Conservation (phyloP, 2,113 vertebrate genomes). For the Oncorhynchus keta region DNA sequence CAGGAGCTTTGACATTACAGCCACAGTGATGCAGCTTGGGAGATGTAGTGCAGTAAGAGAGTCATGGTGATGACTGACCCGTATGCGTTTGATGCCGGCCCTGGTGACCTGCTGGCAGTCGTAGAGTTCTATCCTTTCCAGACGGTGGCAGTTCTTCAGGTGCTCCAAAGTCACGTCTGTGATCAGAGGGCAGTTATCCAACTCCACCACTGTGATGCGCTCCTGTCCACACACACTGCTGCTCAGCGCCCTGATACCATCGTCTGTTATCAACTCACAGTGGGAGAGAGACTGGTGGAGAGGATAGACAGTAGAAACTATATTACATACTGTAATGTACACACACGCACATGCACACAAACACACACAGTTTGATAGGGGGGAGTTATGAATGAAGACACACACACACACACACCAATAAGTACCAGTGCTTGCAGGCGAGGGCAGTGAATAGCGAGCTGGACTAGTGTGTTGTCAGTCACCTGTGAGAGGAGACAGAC, state of each 20-base stretch:
- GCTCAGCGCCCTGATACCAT: constrained; percentile 89
- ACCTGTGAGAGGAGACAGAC: constrained; percentile 72
- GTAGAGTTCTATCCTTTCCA: constrained; percentile 89
- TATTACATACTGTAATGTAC: neutral
- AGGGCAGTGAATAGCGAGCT: constrained; percentile 89
- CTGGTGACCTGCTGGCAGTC: constrained; percentile 92
- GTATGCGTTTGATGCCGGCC: constrained; percentile 89
- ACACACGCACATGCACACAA: neutral
- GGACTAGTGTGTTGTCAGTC: constrained; percentile 88
- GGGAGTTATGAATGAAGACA: neutral
- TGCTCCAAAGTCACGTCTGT: constrained; percentile 87
- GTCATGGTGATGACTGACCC: constrained; percentile 68
- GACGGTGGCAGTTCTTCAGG: constrained; percentile 85
- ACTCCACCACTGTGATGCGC: constrained; percentile 84
- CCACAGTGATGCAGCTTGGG: neutral
- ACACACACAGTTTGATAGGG: neutral
- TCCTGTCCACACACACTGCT: constrained; percentile 87
- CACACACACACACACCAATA: constrained; percentile 16
- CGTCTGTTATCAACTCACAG: constrained; percentile 91
- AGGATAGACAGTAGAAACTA: neutral
- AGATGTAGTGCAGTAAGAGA: neutral
- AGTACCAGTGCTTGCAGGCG: constrained; percentile 88
- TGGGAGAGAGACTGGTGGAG: constrained; percentile 84
- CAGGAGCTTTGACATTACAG: neutral
- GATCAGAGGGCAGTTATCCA: constrained; percentile 92